phyloP scores from a whole-genome alignment of 2,888 invertebrate species.

The Pollenia griseotomentosa region DNA sequence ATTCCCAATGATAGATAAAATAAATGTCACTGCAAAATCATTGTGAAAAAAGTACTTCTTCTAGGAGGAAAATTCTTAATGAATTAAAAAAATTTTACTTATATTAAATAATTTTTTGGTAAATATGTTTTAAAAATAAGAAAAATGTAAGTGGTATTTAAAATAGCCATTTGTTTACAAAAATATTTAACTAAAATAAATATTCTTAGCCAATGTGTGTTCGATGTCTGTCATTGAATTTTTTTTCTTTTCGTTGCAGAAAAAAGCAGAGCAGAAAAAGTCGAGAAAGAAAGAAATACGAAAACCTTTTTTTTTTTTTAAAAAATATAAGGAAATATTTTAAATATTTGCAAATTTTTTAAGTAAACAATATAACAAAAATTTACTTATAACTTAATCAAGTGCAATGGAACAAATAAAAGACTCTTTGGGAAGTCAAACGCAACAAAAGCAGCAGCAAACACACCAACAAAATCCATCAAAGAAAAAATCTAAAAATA shows the following conservation, averaged over 20 bases:
- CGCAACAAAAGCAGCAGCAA: conserved; percentile 67
- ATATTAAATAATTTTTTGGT: conserved; percentile 33
- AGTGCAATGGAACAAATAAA: conserved; percentile 70
- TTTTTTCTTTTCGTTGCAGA: conserved; percentile 57
- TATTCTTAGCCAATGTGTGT: conserved; percentile 41
- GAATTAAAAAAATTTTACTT: conserved; percentile 32
- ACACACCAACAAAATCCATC: conserved; percentile 67
- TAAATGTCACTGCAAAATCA: conserved; percentile 66
- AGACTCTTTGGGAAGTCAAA: conserved; percentile 60
- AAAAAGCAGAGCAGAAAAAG: conserved; percentile 23
- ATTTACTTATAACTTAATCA: conserved; percentile 31
- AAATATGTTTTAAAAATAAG: conserved; percentile 42
- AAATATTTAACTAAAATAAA: neutral
- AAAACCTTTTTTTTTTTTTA: conserved; percentile 38
- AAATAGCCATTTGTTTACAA: neutral
- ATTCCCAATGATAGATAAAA: conserved; percentile 63
- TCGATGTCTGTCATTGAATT: conserved; percentile 63
- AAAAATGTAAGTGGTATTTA: neutral
- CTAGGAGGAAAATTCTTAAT: conserved; percentile 52
- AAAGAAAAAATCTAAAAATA: conserved; percentile 75
- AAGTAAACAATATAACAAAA: conserved; percentile 32
- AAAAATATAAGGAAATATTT: conserved; percentile 37
- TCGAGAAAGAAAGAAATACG: conserved; percentile 5
- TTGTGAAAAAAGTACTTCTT: conserved; percentile 64
- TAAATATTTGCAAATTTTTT: conserved; percentile 35